These are phyloP conservation scores for Reticulitermes lucifugus DNA, from an alignment of 2,888 invertebrate genomes.

Conservation along the genomic window DNA sequence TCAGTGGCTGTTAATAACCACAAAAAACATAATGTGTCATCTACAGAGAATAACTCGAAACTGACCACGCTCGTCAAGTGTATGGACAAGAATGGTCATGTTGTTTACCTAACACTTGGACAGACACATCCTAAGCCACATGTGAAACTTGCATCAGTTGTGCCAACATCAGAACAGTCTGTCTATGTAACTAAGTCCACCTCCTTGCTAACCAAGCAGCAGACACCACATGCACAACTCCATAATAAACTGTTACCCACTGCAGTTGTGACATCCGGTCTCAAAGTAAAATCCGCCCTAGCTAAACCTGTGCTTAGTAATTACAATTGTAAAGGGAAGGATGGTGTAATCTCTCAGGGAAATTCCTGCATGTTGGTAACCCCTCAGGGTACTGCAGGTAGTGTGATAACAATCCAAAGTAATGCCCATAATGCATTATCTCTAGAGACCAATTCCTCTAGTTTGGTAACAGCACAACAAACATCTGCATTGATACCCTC, in stretches of 20 bases:
- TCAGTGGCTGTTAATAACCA: background rate
- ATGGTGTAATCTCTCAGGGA: no score
- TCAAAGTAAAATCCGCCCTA: no score
- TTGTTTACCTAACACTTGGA: conserved; percentile 47
- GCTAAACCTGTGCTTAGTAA: no score
- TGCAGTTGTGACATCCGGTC: background rate
- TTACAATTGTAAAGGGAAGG: no score
- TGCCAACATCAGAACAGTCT: no score
- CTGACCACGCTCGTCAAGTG: conserved; percentile 47
- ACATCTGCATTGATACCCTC: no score
- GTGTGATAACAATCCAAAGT: no score
- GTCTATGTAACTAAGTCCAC: background rate
- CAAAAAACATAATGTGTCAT: conserved; percentile 44
- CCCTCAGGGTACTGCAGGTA: no score
- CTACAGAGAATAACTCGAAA: background rate
- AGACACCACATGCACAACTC: background rate
- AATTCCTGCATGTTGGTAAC: no score
- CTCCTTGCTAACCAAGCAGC: background rate
- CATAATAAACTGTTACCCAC: background rate
- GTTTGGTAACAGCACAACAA: no score
- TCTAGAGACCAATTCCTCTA: no score
- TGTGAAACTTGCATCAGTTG: background rate
- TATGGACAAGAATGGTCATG: conserved; percentile 45
- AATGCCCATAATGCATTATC: no score
- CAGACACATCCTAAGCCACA: conserved; percentile 11